Evolutionary conservation across 2,113 vertebrate genomes (phyloP).

Genomic region (Rhodinocichla rosea): DNA sequence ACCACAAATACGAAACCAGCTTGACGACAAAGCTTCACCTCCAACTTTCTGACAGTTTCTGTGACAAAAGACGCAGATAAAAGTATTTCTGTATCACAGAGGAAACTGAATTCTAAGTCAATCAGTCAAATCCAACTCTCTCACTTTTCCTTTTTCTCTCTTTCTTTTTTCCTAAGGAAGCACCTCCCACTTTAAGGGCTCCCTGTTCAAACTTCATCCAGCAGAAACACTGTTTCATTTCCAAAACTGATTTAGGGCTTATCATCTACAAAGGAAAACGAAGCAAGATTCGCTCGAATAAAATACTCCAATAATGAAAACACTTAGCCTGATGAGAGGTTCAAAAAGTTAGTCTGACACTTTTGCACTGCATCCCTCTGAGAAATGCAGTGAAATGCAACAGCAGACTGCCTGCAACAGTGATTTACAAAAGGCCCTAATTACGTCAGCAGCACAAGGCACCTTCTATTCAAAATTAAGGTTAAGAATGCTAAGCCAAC

Average conservation of each 20-base stretch:
- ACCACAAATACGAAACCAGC: neutral
- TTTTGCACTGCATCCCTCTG: neutral
- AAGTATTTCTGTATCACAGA: neutral
- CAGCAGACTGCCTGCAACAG: slow-evolving; percentile 46
- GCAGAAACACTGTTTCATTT: neutral
- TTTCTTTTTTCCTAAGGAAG: neutral
- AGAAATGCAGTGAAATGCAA: slow-evolving; percentile 59
- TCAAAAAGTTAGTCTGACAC: slow-evolving; percentile 41
- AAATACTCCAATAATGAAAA: slow-evolving; percentile 3
- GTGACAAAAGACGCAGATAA: neutral
- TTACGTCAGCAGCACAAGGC: slow-evolving; percentile 44
- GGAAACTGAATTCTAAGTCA: neutral
- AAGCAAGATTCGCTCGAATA: neutral
- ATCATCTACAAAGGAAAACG: neutral
- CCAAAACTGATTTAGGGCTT: neutral
- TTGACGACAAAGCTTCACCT: neutral
- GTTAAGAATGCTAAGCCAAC: slow-evolving; percentile 41
- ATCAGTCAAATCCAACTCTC: neutral
- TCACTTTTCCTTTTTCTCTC: neutral
- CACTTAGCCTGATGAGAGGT: neutral
- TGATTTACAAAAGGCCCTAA: slow-evolving; percentile 40
- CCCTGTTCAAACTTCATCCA: neutral
- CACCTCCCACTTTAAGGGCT: neutral
- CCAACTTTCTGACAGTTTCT: neutral
- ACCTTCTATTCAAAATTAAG: slow-evolving; percentile 52